A percentile compares a stretch with the other conserved stretches of the same genome.
phyloP scores from a whole-genome alignment of 1,140 invertebrate genomes.

The Camponotus floridanus region DNA sequence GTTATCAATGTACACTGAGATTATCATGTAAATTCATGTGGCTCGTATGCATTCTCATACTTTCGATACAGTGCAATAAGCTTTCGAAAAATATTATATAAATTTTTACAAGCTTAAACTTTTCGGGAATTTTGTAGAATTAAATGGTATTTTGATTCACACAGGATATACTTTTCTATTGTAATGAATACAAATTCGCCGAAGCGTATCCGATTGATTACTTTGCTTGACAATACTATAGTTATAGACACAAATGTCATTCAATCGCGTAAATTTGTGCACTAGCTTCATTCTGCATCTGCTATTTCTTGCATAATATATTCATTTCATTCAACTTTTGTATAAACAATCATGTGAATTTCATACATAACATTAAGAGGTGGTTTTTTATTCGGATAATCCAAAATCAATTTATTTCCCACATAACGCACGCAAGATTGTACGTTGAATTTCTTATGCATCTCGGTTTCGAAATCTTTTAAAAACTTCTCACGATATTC shows the following conservation, averaged over 20 bases:
- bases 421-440: constrained; percentile 30
- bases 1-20: constrained; percentile 41
- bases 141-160: constrained; percentile 14
- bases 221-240: constrained; percentile 22
- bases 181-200: constrained; percentile 11
- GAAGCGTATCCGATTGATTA: constrained; percentile 18
- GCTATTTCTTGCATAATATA: neutral
- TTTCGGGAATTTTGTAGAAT: neutral
- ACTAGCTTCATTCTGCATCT: constrained; percentile 38
- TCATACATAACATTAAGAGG: constrained; percentile 67
- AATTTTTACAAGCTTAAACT: neutral
- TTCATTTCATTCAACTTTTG: neutral
- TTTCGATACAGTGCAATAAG: constrained; percentile 13
- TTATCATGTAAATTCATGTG: neutral
- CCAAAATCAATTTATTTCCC: constrained; percentile 56
- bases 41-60: constrained; percentile 5
- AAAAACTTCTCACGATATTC: constrained; percentile 64
- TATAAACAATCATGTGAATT: constrained; percentile 73
- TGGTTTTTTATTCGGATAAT: constrained; percentile 32
- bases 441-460: constrained; percentile 23
- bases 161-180: neutral
- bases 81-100: constrained; percentile 50
- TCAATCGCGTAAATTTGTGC: neutral
- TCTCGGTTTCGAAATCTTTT: constrained; percentile 35
- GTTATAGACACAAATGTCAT: neutral